A percentile compares a stretch with the other conserved stretches of the same genome.
Evolutionary conservation across 1,140 invertebrate species (phyloP).

Genomic region (Bicyclus anynana): DNA sequence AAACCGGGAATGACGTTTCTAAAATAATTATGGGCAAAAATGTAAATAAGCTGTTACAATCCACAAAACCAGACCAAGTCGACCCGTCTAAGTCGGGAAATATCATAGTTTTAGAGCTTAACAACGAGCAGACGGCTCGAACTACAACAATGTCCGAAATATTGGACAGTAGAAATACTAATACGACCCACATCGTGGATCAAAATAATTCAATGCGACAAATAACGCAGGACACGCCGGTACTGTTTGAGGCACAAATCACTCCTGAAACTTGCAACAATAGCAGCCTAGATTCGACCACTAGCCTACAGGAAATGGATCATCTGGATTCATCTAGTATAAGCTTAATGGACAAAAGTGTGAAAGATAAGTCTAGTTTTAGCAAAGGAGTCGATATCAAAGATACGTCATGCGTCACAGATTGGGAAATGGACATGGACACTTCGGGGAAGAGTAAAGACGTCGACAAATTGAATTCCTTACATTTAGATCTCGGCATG

Average conservation of each 20-base stretch:
- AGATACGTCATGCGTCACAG: conserved; percentile 69
- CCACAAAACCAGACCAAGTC: conserved; percentile 57
- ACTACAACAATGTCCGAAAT: conserved; percentile 68
- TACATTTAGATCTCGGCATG: conserved; percentile 71
- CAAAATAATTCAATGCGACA: conserved; percentile 41
- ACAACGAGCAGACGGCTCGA: conserved; percentile 64
- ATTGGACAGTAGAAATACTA: conserved; percentile 53
- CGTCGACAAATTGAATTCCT: conserved; percentile 64
- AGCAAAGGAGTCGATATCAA: conserved; percentile 52
- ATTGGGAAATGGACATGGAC: conserved; percentile 79
- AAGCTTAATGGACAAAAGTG: conserved; percentile 45
- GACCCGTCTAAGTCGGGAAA: conserved; percentile 58
- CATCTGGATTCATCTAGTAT: conserved; percentile 45
- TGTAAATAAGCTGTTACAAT: conserved; percentile 66
- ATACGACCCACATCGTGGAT: conserved; percentile 28
- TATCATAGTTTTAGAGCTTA: conserved; percentile 70
- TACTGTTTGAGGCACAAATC: conserved; percentile 70
- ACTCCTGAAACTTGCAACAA: conserved; percentile 60
- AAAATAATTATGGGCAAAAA: conserved; percentile 76
- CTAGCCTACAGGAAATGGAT: conserved; percentile 58
- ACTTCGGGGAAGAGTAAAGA: conserved; percentile 70
- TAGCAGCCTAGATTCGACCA: conserved; percentile 67
- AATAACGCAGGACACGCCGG: conserved; percentile 78
- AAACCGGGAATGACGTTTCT: conserved; percentile 68
- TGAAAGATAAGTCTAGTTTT: conserved; percentile 44